Percentiles rank a stretch among this genome's conserved stretches.
phyloP scores from a whole-genome alignment of 2,113 vertebrate genomes.

The Tychaedon coryphoeus region DNA sequence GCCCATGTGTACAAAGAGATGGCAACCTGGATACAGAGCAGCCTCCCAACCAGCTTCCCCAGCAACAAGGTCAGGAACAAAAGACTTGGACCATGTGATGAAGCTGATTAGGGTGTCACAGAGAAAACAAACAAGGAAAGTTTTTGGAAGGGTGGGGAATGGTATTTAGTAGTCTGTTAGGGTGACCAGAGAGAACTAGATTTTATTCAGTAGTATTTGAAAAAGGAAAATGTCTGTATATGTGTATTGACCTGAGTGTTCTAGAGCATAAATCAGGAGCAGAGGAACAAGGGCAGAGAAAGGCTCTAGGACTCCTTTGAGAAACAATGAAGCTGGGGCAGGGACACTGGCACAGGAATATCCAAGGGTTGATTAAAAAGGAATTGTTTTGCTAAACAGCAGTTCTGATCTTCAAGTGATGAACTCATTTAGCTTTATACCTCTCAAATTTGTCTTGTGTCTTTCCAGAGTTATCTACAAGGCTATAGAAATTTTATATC shows the following conservation, averaged over 20 bases:
- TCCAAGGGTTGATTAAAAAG: neutral
- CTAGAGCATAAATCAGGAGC: neutral
- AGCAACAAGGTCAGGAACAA: neutral
- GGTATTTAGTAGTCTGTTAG: neutral
- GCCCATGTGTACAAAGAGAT: neutral
- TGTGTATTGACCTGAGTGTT: neutral
- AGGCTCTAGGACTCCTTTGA: neutral
- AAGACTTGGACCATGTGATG: neutral
- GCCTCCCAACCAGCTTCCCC: neutral
- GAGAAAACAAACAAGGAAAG: neutral
- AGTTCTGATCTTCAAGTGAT: neutral
- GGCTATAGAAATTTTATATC: neutral
- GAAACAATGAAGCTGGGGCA: neutral
- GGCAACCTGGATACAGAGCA: neutral
- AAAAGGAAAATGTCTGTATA: neutral
- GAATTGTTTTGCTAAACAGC: neutral
- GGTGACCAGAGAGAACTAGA: neutral
- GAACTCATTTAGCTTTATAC: neutral
- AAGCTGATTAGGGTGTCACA: neutral
- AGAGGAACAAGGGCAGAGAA: neutral
- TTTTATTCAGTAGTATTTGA: neutral
- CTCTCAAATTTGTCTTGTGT: neutral
- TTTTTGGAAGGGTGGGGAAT: rapidly evolving
- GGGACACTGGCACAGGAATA: neutral
- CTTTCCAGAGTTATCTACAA: neutral